Conservation (phyloP, 2,113 vertebrate genomes). For the Hemichromis elongatus region DNA sequence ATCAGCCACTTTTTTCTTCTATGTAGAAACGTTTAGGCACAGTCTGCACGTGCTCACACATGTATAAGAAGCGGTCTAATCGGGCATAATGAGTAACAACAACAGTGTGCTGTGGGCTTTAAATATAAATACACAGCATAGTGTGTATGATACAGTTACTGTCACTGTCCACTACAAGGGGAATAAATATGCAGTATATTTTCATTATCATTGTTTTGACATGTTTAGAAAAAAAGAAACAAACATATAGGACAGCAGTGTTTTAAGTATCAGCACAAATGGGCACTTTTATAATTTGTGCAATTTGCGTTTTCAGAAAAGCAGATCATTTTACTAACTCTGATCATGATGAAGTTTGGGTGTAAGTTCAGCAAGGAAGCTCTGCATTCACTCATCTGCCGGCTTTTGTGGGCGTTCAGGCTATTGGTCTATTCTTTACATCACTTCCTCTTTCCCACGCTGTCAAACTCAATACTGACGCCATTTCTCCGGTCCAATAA, state of each 20-base stretch:
- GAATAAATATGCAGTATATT: not conserved
- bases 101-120: not conserved
- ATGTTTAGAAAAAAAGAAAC: not conserved
- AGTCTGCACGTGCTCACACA: not conserved
- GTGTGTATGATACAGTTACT: not conserved
- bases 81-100: not conserved
- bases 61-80: not conserved
- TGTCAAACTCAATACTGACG: not conserved
- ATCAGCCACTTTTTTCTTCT: not conserved
- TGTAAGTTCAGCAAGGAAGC: not conserved
- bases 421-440: not conserved
- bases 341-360: not conserved
- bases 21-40: not conserved
- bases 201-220: not conserved
- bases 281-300: not conserved
- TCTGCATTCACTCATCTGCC: not conserved
- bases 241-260: not conserved
- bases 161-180: not conserved
- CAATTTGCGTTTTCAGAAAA: not conserved
- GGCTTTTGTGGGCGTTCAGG: not conserved
- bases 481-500: not conserved
- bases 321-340: not conserved
- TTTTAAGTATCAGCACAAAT: not conserved
- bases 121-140: not conserved
- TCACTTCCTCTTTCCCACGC: not conserved